Evolutionary conservation across 2,113 vertebrate genomes (phyloP), one percentile per base, ranked within the genome.

Genomic region (Prionailurus viverrinus): DNA sequence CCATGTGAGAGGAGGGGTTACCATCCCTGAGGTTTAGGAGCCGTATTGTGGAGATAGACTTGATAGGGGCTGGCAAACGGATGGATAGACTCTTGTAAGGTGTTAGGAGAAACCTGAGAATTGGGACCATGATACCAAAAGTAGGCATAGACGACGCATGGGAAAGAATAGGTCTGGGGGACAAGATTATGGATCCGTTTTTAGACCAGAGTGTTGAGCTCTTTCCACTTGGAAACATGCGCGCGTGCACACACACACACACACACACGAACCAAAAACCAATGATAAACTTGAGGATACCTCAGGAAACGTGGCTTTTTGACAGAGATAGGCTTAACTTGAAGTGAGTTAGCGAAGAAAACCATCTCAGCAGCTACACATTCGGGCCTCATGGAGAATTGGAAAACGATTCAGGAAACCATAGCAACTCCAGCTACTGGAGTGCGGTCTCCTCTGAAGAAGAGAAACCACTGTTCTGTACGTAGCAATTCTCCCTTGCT

Each of bases 111-210:
- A 94, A 93, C 61, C 11, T 19, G 88, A 66, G 19, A 92, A 84
- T 45, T 41, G 5, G 63, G 14, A 89, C 48, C 15, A 25, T 61
- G 33, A 95, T 27, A 18, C 14, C 68, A 27, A 94, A 92, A 55
- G 65, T 33, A 68, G 85, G 69, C 33, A 63, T 0, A 53, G 55
- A 71, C 23, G 88, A 58, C 5, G n/a, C 23, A 74, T 0, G 23
- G 73, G n/a, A 86, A 97, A 83, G 63, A 89, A 5, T 1, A 87
- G 36, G 11, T 36, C 94, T 1, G 7, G 41, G 33, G 95, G 55
- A 94, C 53, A 74, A 92, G 41, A 94, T 39, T 51, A 31, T 13
- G 29, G 73, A 78, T 93, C 68, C 71, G 25, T 90, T 96, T 91
- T 80, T 80, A 73, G 33, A 95, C 29, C 73, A 23, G 4, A 11